Conservation (phyloP, 2,888 invertebrate species). For the Caenorhabditis angaria region DNA sequence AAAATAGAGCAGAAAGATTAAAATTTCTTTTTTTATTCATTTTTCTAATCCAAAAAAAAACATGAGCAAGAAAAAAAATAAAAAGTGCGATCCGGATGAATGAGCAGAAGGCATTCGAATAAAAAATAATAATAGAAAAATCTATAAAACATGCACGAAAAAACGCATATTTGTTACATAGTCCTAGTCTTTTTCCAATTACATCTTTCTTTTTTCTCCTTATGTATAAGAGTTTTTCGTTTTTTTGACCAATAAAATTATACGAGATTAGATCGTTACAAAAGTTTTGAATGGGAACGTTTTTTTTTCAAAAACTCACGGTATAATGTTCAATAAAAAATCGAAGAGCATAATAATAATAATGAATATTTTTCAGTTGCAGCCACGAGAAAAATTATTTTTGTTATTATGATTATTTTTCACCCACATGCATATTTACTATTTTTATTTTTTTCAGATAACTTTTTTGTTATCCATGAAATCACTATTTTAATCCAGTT, state of each 20-base stretch:
- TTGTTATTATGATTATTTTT: no score
- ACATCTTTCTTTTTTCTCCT: background rate
- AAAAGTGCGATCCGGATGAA: background rate
- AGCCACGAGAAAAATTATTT: no score
- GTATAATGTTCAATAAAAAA: background rate
- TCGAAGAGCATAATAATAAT: background rate
- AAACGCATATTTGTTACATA: slow-evolving; percentile 2
- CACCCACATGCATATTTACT: no score
- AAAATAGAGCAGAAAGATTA: no score
- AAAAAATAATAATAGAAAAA: background rate
- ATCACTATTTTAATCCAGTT: background rate
- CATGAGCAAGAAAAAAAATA: no score
- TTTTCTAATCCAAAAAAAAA: no score
- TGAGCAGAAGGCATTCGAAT: background rate
- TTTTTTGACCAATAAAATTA: background rate
- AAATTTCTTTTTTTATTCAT: no score
- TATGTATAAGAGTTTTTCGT: background rate
- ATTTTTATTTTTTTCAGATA: no score
- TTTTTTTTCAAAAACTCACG: background rate
- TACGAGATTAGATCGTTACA: slow-evolving; percentile 4
- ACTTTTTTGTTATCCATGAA: no score
- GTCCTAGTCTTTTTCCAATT: background rate
- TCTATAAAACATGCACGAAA: slow-evolving; percentile 2
- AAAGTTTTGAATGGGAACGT: background rate
- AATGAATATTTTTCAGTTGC: background rate